A percentile compares a stretch with the other conserved stretches of the same genome.
phyloP scores from a whole-genome alignment of 2,113 vertebrate species.

The Mellivora capensis region DNA sequence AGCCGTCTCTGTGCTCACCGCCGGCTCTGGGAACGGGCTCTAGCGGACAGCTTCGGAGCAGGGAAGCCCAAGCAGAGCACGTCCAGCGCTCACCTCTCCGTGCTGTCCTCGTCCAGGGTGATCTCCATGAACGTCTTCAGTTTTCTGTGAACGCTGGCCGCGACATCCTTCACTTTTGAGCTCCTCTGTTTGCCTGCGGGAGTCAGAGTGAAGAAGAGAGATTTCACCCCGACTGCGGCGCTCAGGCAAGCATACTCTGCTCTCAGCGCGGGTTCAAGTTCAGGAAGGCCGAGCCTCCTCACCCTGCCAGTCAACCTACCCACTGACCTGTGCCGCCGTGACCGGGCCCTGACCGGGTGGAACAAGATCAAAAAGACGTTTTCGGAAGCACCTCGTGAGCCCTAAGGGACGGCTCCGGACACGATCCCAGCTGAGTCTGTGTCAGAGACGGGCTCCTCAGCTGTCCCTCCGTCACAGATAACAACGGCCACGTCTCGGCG shows the following conservation, averaged over 20 bases:
- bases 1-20: not conserved
- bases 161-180: conserved; percentile 81
- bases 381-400: not conserved
- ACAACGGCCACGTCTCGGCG: not conserved
- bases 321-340: not conserved
- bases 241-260: not conserved
- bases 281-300: not conserved
- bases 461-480: not conserved
- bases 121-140: conserved; percentile 79
- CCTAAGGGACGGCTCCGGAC: not conserved
- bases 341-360: not conserved
- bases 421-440: not conserved
- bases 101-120: conserved; percentile 72
- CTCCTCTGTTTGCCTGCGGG: conserved; percentile 78
- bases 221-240: not conserved
- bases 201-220: not conserved
- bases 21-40: not conserved
- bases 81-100: conserved; percentile 82
- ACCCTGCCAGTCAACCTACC: no score
- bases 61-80: no score
- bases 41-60: accelerated
- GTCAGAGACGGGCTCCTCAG: not conserved
- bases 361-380: accelerated
- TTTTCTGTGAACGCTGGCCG: conserved; percentile 81
- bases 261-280: not conserved